Base-by-base conservation (phyloP, 2,797 vertebrate genomes). In the Borostomias antarcticus region DNA sequence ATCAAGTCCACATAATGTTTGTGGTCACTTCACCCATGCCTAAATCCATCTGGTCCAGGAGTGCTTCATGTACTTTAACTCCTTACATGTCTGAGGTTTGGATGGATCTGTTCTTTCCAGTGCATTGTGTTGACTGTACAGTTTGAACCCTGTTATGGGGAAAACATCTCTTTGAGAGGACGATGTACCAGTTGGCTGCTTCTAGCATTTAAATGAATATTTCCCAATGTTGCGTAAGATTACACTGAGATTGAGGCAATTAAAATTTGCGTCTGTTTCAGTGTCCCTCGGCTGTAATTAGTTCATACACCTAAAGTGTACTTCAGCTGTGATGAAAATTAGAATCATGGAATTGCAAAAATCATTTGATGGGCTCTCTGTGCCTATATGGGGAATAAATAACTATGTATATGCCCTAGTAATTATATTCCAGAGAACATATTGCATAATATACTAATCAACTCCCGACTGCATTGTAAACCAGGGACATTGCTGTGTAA, bases 261-360 rank as follows among this genome's bases (percentile, higher is more conserved):
- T 76, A 66, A 74, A 74, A 72, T 50, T 13, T 19, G 69, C 26
- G 29, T 72, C 72, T 62, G 37, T 58, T 40, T 35, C 63, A 58
- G 47, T 32, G 45, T 66, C 13, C 21, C 4, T 62, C 43, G 50
- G 26, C 68, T 79, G 32, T 82, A 85, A 88, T 85, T 83, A 85
- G 65, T 72, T 81, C 66, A 73, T 64, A 62, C 50, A 69, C 72
- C 68, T 66, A 51, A 76, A 70, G 67, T 80, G 66, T 72, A 68
- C 70, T 67, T 68, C 76, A 77, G 60, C 80, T 66, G 68, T 64
- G 54, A 4, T 81, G 62, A 62, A 82, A 88, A 76, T 69, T 63
- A 76, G 51, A 82, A 82, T 70, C 58, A 73, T 69, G 50, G 63
- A 83, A 73, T 75, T 58, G 73, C 74, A 56, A 71, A 62, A 72